Conservation (phyloP, 2,797 vertebrate genomes). For the Hypotaenidia okinawae region DNA sequence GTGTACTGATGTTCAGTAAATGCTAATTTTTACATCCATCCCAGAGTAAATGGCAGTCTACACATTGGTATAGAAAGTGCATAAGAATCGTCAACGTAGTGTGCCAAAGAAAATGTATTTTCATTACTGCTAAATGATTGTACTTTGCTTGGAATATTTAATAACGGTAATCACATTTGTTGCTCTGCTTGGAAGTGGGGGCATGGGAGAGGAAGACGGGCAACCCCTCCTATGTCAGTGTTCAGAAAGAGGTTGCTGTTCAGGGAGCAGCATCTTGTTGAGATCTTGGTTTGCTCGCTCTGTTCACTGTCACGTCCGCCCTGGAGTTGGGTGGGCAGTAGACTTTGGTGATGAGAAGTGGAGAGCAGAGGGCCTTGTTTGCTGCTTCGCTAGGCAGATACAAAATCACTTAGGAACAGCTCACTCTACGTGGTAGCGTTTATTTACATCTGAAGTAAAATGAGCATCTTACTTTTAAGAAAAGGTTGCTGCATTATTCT, state of each 20-base stretch:
- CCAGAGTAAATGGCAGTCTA: not conserved
- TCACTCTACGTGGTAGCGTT: conserved; percentile 39
- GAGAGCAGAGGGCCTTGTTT: not conserved
- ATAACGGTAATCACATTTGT: not conserved
- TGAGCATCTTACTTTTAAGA: conserved; percentile 35
- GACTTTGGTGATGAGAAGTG: conserved; percentile 6
- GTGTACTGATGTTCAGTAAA: not conserved
- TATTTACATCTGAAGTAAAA: conserved; percentile 59
- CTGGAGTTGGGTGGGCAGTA: not conserved
- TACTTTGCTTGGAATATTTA: conserved; percentile 11
- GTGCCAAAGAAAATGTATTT: not conserved
- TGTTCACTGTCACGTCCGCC: not conserved
- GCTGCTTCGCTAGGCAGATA: conserved; percentile 19
- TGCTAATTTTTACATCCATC: not conserved
- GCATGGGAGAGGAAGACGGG: not conserved
- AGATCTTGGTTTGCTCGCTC: not conserved
- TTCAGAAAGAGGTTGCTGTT: not conserved
- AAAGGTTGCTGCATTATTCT: conserved; percentile 24
- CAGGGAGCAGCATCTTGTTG: not conserved
- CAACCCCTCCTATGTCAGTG: not conserved
- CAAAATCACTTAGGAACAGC: conserved; percentile 6
- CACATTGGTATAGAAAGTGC: not conserved
- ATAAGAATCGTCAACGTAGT: not conserved
- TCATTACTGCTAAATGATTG: not conserved
- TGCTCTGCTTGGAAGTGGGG: not conserved